phyloP scores from a whole-genome alignment of 2,797 vertebrate genomes.

The Acanthis flammea region DNA sequence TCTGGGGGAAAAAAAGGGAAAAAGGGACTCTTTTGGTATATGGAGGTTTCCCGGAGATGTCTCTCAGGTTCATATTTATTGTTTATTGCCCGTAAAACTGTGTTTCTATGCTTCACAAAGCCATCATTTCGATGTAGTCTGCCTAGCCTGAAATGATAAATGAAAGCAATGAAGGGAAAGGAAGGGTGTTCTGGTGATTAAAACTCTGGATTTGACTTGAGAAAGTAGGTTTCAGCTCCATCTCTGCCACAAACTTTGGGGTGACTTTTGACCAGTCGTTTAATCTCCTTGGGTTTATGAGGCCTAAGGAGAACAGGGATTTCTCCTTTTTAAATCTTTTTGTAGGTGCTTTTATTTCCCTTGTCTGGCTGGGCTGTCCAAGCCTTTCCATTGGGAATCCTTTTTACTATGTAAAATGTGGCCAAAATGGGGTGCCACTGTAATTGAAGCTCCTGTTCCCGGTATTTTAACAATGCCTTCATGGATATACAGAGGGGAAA shows the following conservation, averaged over 20 bases:
- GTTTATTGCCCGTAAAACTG: conserved; percentile 67
- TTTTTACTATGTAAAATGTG: background rate
- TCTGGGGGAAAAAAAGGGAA: background rate
- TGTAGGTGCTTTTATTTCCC: background rate
- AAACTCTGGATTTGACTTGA: conserved; percentile 14
- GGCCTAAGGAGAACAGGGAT: background rate
- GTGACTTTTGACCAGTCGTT: background rate
- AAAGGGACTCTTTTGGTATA: background rate
- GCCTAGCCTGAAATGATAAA: conserved; percentile 62
- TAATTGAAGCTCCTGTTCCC: background rate
- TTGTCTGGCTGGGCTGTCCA: background rate
- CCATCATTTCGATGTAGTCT: conserved; percentile 49
- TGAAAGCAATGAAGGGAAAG: conserved; percentile 51
- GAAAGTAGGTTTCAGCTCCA: conserved; percentile 18
- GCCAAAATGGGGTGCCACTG: background rate
- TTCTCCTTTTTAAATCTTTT: background rate
- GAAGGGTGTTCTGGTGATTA: conserved; percentile 57
- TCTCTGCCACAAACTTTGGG: background rate
- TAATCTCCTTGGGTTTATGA: background rate
- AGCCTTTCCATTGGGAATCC: background rate
- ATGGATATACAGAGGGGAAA: background rate
- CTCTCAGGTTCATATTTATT: conserved; percentile 62
- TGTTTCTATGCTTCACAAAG: conserved; percentile 67
- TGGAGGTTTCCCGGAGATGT: background rate
- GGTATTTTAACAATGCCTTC: background rate